phyloP scores from a whole-genome alignment of 2,888 invertebrate genomes.

The Gymnocheta viridis region DNA sequence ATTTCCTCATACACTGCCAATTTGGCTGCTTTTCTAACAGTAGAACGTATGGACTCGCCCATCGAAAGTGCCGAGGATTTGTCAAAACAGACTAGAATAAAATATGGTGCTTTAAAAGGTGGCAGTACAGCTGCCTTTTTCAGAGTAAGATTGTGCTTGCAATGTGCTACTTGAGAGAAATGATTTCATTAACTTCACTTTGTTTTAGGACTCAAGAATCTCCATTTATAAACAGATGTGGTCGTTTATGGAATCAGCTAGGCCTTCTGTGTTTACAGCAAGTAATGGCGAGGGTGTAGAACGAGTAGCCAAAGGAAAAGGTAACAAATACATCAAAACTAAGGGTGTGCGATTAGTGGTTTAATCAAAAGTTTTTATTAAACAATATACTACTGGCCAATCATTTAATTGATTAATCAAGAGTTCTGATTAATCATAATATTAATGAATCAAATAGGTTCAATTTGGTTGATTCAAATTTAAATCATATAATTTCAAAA shows the following conservation, averaged over 20 bases:
- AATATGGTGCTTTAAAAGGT: slow-evolving; percentile 95
- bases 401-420: too few relatives aligned
- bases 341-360: background rate
- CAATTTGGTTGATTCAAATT: too few relatives aligned
- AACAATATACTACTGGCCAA: too few relatives aligned
- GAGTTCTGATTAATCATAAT: too few relatives aligned
- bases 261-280: slow-evolving; percentile 92
- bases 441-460: too few relatives aligned
- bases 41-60: slow-evolving; percentile 95
- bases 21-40: slow-evolving; percentile 95
- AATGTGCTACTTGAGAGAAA: background rate
- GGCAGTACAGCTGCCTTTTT: slow-evolving; percentile 98
- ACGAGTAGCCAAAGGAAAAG: slow-evolving; percentile 91
- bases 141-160: slow-evolving; percentile 84
- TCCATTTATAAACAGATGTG: slow-evolving; percentile 97
- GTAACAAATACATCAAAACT: slow-evolving; percentile 74
- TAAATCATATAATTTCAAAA: too few relatives aligned
- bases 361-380: too few relatives aligned
- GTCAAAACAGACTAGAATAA: slow-evolving; percentile 97
- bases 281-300: slow-evolving; percentile 95
- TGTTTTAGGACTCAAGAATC: slow-evolving; percentile 92
- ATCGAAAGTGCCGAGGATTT: slow-evolving; percentile 98
- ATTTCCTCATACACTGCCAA: slow-evolving; percentile 98
- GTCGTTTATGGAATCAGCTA: slow-evolving; percentile 95
- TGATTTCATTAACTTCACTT: background rate